These are phyloP conservation scores for Archips crataeganus DNA, from an alignment of 2,888 invertebrate genomes.

Conservation along the genomic window DNA sequence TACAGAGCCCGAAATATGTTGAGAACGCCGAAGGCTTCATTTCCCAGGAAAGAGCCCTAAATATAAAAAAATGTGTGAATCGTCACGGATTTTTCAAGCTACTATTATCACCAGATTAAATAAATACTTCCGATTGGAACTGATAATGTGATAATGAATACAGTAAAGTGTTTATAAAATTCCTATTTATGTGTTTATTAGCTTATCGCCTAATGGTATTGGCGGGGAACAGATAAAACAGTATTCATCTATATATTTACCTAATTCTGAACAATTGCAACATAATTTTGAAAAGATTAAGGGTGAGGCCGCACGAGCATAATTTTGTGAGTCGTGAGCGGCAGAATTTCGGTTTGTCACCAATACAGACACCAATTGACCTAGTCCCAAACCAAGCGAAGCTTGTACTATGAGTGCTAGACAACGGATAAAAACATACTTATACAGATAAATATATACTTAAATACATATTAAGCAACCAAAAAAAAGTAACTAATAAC, in stretches of 20 bases:
- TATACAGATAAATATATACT: too few relatives aligned
- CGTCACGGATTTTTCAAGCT: background rate
- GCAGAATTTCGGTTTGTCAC: too few relatives aligned
- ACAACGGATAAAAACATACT: too few relatives aligned
- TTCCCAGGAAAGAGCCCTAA: background rate
- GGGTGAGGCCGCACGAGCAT: too few relatives aligned
- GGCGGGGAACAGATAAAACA: constrained; percentile 7
- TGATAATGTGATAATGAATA: constrained; percentile 25
- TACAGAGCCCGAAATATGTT: too few relatives aligned
- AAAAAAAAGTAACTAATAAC: too few relatives aligned
- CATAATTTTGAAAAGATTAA: background rate
- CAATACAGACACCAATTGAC: too few relatives aligned
- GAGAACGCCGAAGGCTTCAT: background rate
- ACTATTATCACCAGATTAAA: constrained; percentile 1
- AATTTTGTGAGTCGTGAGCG: too few relatives aligned
- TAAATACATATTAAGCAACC: too few relatives aligned
- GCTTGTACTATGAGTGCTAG: too few relatives aligned
- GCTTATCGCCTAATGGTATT: constrained; percentile 36
- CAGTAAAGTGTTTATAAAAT: constrained; percentile 16
- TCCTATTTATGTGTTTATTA: constrained; percentile 10
- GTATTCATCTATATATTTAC: background rate
- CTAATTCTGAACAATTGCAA: background rate
- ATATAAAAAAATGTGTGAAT: background rate
- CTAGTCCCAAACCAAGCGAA: too few relatives aligned
- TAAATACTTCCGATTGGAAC: constrained; percentile 42